Conservation (phyloP, 2,113 vertebrate species). For the Pyrgilauda ruficollis region DNA sequence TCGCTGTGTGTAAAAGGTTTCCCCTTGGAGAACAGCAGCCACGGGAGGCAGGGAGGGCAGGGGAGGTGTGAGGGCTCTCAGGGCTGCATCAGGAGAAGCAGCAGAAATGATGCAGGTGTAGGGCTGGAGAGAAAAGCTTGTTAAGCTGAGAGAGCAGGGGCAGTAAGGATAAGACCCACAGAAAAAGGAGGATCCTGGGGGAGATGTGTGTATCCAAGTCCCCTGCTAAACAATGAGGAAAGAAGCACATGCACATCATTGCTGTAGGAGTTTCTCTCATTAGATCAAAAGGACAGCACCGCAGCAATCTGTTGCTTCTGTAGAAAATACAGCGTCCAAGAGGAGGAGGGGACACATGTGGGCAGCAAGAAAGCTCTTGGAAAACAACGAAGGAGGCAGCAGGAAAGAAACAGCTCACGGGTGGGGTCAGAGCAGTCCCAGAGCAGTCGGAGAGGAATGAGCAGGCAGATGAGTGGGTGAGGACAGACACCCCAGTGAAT, state of each 20-base stretch:
- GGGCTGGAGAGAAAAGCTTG: background rate
- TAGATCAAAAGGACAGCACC: slow-evolving; percentile 56
- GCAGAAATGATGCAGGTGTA: background rate
- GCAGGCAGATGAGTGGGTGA: slow-evolving; percentile 53
- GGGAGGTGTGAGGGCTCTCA: background rate
- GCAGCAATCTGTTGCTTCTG: slow-evolving; percentile 42
- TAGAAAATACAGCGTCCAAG: slow-evolving; percentile 27
- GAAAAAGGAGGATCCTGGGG: background rate
- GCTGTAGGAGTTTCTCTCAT: slow-evolving; percentile 53
- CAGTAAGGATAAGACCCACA: background rate
- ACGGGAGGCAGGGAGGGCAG: background rate
- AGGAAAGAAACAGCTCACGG: slow-evolving; percentile 30
- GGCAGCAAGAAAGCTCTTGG: slow-evolving; percentile 51
- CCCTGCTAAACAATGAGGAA: background rate
- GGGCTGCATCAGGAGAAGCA: background rate
- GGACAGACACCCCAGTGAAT: slow-evolving; percentile 40
- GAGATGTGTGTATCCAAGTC: background rate
- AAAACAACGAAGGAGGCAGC: slow-evolving; percentile 52
- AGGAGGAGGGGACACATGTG: slow-evolving; percentile 55
- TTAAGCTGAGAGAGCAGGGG: background rate
- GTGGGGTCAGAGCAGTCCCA: slow-evolving; percentile 50
- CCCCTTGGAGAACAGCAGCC: background rate
- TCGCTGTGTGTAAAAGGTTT: slow-evolving; percentile 27
- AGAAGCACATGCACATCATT: slow-evolving; percentile 36
- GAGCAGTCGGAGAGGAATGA: slow-evolving; percentile 42